Conservation (phyloP, 2,797 vertebrate species). For the Paguma larvata region DNA sequence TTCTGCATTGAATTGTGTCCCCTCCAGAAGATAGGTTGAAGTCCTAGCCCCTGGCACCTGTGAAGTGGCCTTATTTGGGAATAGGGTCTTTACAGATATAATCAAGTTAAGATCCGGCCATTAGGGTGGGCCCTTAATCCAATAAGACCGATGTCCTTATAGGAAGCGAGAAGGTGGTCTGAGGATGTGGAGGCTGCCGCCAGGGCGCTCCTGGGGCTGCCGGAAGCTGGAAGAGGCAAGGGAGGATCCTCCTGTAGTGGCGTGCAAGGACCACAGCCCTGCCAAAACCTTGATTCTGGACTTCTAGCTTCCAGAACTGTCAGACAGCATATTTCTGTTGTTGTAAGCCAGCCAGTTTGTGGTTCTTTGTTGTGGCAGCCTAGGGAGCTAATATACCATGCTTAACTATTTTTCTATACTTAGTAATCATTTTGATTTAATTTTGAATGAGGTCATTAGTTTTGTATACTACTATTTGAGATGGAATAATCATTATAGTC, state of each 20-base stretch:
- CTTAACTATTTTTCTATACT: background rate
- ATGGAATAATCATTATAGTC: background rate
- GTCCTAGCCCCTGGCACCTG: background rate
- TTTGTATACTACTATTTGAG: background rate
- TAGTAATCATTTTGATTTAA: background rate
- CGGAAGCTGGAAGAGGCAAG: no score
- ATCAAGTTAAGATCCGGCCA: background rate
- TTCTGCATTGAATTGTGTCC: background rate
- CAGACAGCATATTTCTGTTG: background rate
- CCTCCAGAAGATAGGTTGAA: background rate
- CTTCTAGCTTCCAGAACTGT: background rate
- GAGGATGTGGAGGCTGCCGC: background rate
- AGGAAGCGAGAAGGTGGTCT: background rate
- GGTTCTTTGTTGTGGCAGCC: background rate
- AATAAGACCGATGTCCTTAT: background rate
- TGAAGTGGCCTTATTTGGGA: background rate
- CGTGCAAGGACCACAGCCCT: background rate
- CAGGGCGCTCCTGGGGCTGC: no score
- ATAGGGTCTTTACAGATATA: background rate
- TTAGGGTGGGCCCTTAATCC: background rate
- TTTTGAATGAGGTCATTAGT: conserved; percentile 41
- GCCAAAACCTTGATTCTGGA: background rate
- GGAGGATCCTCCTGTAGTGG: no score
- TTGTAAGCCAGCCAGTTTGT: background rate
- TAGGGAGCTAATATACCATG: background rate